These are phyloP conservation scores for Drosophila kambysellisi DNA, from an alignment of 2,888 invertebrate species.

Conservation along the genomic window DNA sequence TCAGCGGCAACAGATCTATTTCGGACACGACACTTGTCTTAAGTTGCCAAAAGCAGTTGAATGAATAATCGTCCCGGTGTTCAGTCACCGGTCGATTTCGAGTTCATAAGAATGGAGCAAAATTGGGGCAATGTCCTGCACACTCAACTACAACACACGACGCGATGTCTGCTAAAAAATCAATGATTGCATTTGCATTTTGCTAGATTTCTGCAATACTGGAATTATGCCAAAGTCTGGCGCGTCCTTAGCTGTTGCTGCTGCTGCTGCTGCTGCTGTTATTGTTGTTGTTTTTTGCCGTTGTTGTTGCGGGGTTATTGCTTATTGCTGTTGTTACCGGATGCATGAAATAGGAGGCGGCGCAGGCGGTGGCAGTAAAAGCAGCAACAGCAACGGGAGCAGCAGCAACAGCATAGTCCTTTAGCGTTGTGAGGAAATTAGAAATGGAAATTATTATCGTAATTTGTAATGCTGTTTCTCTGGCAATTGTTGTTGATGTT, in stretches of 20 bases:
- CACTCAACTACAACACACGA: constrained; percentile 34
- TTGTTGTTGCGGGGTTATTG: constrained; percentile 21
- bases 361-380: constrained; percentile 7
- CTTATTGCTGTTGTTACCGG: constrained; percentile 47
- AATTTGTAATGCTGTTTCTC: constrained; percentile 65
- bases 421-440: constrained; percentile 77
- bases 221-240: constrained; percentile 76
- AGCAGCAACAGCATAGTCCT: constrained; percentile 64
- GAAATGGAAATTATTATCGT: constrained; percentile 83
- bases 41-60: constrained; percentile 11
- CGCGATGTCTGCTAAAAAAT: constrained; percentile 67
- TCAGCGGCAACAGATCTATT: constrained; percentile 6
- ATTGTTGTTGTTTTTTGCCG: constrained; percentile 4
- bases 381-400: constrained; percentile 2
- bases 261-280: constrained; percentile 8
- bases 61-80: constrained; percentile 10
- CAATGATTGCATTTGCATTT: constrained; percentile 80
- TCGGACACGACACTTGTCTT: constrained; percentile 7
- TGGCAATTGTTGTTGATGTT: constrained; percentile 7
- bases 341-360: constrained; percentile 23
- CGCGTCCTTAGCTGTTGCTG: constrained; percentile 32
- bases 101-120: constrained; percentile 1
- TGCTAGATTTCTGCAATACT: constrained; percentile 68
- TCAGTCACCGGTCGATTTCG: background rate
- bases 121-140: constrained; percentile 34